phyloP scores from a whole-genome alignment of 1,140 invertebrate species.

The Lepidostoma basale region DNA sequence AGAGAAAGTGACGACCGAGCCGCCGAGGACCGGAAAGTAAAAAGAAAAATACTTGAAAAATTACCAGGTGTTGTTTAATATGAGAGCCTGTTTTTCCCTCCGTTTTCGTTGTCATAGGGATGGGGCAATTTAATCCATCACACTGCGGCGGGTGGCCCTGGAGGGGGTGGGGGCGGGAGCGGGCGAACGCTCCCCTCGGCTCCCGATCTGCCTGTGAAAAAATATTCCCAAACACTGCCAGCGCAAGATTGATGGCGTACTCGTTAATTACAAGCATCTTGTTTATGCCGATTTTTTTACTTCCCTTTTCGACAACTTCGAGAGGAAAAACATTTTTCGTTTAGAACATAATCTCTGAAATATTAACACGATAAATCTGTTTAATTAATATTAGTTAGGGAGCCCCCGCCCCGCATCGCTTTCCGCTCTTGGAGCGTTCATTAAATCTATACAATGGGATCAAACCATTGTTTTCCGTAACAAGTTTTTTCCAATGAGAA shows the following conservation, averaged over 20 bases:
- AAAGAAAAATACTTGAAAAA: conserved; percentile 63
- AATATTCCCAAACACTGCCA: conserved; percentile 39
- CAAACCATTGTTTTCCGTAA: no score
- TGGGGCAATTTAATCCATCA: conserved; percentile 65
- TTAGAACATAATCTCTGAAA: neutral
- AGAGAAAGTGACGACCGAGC: neutral
- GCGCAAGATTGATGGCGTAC: conserved; percentile 41
- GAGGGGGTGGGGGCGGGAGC: conserved; percentile 33
- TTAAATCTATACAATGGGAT: neutral
- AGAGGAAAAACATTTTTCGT: neutral
- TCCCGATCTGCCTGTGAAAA: conserved; percentile 37
- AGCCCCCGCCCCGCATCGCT: neutral
- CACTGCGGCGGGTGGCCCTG: conserved; percentile 52
- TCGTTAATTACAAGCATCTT: conserved; percentile 39
- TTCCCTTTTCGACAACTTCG: neutral
- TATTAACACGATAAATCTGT: neutral
- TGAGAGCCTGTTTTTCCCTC: conserved; percentile 59
- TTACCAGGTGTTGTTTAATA: conserved; percentile 63
- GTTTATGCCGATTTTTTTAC: conserved; percentile 28
- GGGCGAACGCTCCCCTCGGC: neutral
- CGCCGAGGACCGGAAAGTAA: conserved; percentile 48
- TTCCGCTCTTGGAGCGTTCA: neutral
- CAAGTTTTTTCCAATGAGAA: no score
- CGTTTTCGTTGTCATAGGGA: conserved; percentile 62
- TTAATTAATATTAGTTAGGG: neutral